Base-by-base conservation (phyloP, 2,113 vertebrate species). In the Hucho hucho region DNA sequence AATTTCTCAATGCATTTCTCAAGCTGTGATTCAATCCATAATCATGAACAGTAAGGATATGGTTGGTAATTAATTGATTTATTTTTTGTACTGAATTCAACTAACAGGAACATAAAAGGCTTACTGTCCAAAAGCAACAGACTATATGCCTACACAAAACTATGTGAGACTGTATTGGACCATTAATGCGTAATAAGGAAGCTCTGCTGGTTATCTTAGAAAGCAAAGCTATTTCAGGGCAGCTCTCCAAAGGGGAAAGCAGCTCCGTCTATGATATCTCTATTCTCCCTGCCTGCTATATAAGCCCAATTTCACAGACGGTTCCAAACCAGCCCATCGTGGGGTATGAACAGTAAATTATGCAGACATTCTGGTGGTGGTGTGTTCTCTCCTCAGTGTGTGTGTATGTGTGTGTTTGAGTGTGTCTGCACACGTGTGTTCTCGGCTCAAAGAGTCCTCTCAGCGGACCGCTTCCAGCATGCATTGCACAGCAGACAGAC, bases 21-120 rank as follows among this genome's bases (percentile, higher is more conserved):
- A 53, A 53, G 49, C 14, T 18, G 14, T 53, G 3, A 53, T 53
- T 53, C 3, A 53, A 53, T 4, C 49, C 49, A 53, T 53, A 53
- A 53, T 53, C 12, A 53, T 53, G 49, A 53, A 53, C 16, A 18
- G 9, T 43, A 43, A 3, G 16, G 49, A 18, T 16, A 53, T 16
- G 49, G 12, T 18, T 53, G 13, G 16, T 18, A 53, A 18, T 16
- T 4, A 16, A 4, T 18, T 5, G 3, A 43, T 43, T 61, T 49
- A 58, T 20, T 79, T 53, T 53, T 53, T 16, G 2, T 56, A 0
- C n/a, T 53, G 49, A 53, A 64, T 79, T 79, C 79, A 78, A 77
- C 65, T 84, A 85, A 81, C 81, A 80, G 75, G 72, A 84, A 83
- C 81, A 80, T 53, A 76, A 84, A 88, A 86, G 84, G 83, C 74